Evolutionary conservation across 1,140 invertebrate genomes (phyloP).

Genomic region (Drosophila nannoptera): DNA sequence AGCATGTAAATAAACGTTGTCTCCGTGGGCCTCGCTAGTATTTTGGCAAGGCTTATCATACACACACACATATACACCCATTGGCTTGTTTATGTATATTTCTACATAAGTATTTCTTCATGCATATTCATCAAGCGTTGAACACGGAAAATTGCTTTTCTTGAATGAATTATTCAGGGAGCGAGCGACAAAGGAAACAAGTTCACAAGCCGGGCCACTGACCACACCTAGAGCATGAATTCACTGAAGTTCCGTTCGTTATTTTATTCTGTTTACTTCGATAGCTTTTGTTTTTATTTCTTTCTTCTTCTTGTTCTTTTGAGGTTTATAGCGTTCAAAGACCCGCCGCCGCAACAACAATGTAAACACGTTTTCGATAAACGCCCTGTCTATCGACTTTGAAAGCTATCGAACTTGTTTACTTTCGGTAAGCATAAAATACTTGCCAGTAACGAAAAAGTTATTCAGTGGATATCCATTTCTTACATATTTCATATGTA

Average conservation of each 20-base stretch:
- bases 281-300: slow-evolving; percentile 34
- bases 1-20: slow-evolving; percentile 30
- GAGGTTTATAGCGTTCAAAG: slow-evolving; percentile 51
- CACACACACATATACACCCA: background rate
- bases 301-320: background rate
- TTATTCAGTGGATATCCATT: background rate
- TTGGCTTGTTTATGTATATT: slow-evolving; percentile 3
- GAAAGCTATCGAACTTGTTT: background rate
- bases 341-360: slow-evolving; percentile 20
- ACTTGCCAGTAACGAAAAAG: background rate
- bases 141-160: slow-evolving; percentile 66
- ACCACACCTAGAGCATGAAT: slow-evolving; percentile 57
- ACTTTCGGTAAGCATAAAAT: background rate
- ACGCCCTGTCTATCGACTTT: slow-evolving; percentile 2
- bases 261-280: slow-evolving; percentile 17
- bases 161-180: slow-evolving; percentile 73
- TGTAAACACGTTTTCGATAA: slow-evolving; percentile 21
- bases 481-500: slow-evolving; percentile 11
- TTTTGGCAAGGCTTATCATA: slow-evolving; percentile 43
- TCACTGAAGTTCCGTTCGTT: slow-evolving; percentile 25
- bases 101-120: slow-evolving; percentile 27
- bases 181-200: slow-evolving; percentile 40
- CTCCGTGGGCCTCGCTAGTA: slow-evolving; percentile 18
- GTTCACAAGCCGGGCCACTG: slow-evolving; percentile 55
- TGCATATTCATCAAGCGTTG: slow-evolving; percentile 66